A percentile compares a stretch with the other conserved stretches of the same genome.
phyloP scores from a whole-genome alignment of 1,140 invertebrate species.

The Zophobas atratus region DNA sequence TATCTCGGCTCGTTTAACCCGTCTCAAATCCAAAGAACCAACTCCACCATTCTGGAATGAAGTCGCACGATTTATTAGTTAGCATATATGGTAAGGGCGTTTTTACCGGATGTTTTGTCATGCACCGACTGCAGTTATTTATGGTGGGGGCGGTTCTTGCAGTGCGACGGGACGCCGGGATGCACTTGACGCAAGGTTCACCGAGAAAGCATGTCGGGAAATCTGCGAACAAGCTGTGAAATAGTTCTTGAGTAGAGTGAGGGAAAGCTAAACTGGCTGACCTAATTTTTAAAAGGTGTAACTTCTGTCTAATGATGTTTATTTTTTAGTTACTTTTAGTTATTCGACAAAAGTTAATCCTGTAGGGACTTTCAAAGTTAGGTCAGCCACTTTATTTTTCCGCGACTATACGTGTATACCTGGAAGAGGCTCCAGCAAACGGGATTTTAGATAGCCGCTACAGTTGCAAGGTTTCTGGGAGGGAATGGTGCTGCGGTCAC shows the following conservation, averaged over 20 bases:
- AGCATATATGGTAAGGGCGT: slow-evolving; percentile 23
- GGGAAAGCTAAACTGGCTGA: no score
- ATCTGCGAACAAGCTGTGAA: slow-evolving; percentile 4
- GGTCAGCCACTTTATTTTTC: no score
- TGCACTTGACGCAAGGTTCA: background rate
- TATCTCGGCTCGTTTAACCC: slow-evolving; percentile 28
- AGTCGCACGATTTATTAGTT: slow-evolving; percentile 21
- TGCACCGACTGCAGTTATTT: slow-evolving; percentile 37
- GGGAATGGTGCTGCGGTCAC: background rate
- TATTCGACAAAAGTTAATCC: no score
- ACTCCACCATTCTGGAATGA: slow-evolving; percentile 23
- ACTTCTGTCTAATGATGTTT: no score
- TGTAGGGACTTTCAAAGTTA: no score
- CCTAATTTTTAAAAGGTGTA: no score
- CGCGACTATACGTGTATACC: background rate
- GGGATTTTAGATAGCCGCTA: background rate
- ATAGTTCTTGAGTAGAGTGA: background rate
- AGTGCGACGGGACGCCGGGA: slow-evolving; percentile 14
- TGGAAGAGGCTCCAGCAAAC: background rate
- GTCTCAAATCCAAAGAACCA: slow-evolving; percentile 5
- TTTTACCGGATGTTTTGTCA: slow-evolving; percentile 43
- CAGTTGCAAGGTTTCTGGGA: slow-evolving; percentile 4
- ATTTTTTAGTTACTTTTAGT: no score
- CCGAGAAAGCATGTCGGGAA: slow-evolving; percentile 13
- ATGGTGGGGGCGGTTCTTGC: slow-evolving; percentile 24